Percentiles rank a stretch among this genome's conserved stretches.
phyloP scores from a whole-genome alignment of 2,113 vertebrate genomes.

The Rhea pennata region DNA sequence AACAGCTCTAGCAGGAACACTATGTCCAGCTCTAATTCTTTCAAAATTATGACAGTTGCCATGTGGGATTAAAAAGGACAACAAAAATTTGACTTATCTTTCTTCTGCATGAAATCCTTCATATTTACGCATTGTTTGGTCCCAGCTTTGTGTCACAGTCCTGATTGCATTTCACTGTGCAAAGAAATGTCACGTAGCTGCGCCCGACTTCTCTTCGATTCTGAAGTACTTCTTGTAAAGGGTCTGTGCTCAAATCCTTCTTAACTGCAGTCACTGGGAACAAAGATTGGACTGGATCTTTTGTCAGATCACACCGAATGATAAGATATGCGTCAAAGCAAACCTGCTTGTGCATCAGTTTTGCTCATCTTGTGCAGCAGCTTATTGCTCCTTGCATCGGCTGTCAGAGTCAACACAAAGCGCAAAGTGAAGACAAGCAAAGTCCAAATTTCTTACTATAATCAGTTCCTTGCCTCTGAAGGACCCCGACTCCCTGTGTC shows the following conservation, averaged over 20 bases:
- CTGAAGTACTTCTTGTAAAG: background rate
- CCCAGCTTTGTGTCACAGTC: background rate
- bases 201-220: background rate
- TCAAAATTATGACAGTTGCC: background rate
- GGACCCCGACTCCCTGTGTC: background rate
- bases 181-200: background rate
- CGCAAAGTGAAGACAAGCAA: background rate
- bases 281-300: background rate
- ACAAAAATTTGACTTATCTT: background rate
- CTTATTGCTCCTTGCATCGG: background rate
- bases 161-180: background rate
- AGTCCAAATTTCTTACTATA: background rate
- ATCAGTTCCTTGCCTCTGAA: background rate
- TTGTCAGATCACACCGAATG: background rate
- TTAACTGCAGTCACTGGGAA: background rate
- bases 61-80: background rate
- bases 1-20: background rate
- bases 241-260: background rate
- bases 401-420: background rate
- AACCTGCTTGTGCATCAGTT: background rate
- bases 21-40: background rate
- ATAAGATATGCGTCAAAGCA: background rate
- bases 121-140: accelerated
- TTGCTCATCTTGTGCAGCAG: background rate
- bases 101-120: background rate